Conservation (phyloP, 2,797 vertebrate species). For the Sebastes hubbsi region DNA sequence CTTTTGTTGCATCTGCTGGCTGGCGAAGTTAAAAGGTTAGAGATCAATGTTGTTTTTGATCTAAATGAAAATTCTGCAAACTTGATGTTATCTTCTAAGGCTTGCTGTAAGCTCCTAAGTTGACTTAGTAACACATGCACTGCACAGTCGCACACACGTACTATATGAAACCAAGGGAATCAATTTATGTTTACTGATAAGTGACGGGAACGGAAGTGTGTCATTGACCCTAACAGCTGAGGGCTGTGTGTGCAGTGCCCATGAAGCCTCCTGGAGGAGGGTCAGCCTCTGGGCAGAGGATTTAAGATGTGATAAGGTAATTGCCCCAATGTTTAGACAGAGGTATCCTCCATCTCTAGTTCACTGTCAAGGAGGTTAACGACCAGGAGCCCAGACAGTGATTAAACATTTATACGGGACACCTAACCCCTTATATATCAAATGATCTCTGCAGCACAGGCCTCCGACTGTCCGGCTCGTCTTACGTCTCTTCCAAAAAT, state of each 20-base stretch:
- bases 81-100: slow-evolving; percentile 61
- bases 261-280: slow-evolving; percentile 41
- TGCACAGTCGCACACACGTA: neutral
- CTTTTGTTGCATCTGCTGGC: slow-evolving; percentile 60
- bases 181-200: slow-evolving; percentile 68
- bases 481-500: slow-evolving; percentile 60
- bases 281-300: slow-evolving; percentile 34
- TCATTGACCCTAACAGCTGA: slow-evolving; percentile 73
- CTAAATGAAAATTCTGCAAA: slow-evolving; percentile 60
- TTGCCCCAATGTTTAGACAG: slow-evolving; percentile 71
- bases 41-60: slow-evolving; percentile 56
- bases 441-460: slow-evolving; percentile 57
- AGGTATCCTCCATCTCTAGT: slow-evolving; percentile 46
- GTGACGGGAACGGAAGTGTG: slow-evolving; percentile 54
- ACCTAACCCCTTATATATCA: slow-evolving; percentile 73
- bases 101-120: slow-evolving; percentile 35
- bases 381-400: slow-evolving; percentile 72
- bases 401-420: slow-evolving; percentile 79
- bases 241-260: slow-evolving; percentile 35
- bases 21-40: slow-evolving; percentile 51
- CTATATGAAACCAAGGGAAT: slow-evolving; percentile 50
- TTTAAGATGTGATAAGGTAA: slow-evolving; percentile 75
- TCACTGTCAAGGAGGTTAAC: slow-evolving; percentile 71
- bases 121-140: slow-evolving; percentile 41
- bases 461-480: slow-evolving; percentile 51